Conservation (phyloP, 2,888 invertebrate genomes). For the Platycheirus rosarum region DNA sequence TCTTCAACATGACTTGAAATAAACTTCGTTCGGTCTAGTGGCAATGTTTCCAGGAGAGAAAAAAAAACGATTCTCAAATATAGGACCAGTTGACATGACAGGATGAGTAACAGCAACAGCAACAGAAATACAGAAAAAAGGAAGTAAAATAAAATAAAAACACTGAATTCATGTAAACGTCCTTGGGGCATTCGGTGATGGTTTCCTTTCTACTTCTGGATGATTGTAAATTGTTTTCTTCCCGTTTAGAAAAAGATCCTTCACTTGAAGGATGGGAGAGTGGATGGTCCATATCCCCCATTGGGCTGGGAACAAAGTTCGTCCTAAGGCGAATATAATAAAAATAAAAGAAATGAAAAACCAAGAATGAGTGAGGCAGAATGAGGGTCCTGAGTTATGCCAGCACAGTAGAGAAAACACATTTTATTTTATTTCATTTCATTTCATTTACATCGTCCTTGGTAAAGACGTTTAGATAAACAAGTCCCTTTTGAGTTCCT, state of each 20-base stretch:
- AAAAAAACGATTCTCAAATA: constrained; percentile 1
- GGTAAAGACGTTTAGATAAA: constrained; percentile 60
- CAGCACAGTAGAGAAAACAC: constrained; percentile 29
- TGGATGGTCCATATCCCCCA: background rate
- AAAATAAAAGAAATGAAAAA: constrained; percentile 51
- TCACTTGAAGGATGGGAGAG: constrained; percentile 35
- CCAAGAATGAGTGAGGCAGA: constrained; percentile 1
- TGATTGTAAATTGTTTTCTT: constrained; percentile 72
- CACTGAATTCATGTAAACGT: constrained; percentile 60
- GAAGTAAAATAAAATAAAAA: constrained; percentile 16
- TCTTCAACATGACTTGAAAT: constrained; percentile 43
- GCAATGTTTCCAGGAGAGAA: constrained; percentile 40
- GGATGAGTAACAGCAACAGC: background rate
- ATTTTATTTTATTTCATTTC: constrained; percentile 49
- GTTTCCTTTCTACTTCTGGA: constrained; percentile 57
- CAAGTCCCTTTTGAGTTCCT: constrained; percentile 28
- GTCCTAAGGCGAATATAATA: constrained; percentile 63
- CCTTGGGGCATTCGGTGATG: constrained; percentile 61
- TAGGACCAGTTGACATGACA: constrained; percentile 14
- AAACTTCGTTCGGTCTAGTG: constrained; percentile 65
- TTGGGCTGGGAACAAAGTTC: constrained; percentile 10
- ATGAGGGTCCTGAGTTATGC: background rate
- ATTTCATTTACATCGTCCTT: constrained; percentile 40
- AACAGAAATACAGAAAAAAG: background rate
- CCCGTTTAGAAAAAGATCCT: constrained; percentile 59